Evolutionary conservation across 2,113 vertebrate species (phyloP).

Genomic region (Megaceryle maxima): DNA sequence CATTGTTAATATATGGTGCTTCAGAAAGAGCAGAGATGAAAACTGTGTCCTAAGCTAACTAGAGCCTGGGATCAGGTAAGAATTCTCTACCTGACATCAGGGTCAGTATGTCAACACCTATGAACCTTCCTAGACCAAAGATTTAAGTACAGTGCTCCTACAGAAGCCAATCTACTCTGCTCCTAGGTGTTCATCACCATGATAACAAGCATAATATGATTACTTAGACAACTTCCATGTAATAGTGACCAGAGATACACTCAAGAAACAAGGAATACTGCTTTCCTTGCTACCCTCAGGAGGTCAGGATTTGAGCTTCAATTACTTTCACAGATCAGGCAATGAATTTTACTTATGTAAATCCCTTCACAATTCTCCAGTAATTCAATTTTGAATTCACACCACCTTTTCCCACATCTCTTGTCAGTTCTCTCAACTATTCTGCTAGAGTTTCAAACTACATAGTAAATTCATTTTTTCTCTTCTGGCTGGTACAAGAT

Average conservation of each 20-base stretch:
- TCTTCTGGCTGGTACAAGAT: background rate
- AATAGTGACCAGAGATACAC: background rate
- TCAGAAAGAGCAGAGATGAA: background rate
- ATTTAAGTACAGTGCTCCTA: background rate
- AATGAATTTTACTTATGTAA: constrained; percentile 34
- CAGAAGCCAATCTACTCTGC: background rate
- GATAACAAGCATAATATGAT: background rate
- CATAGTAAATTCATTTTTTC: background rate
- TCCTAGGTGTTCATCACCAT: background rate
- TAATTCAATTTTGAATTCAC: constrained; percentile 28
- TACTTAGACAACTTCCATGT: background rate
- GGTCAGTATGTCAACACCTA: background rate
- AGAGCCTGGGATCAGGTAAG: background rate
- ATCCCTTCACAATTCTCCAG: background rate
- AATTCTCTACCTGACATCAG: background rate
- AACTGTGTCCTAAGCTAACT: background rate
- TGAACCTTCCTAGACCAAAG: background rate
- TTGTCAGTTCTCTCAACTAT: background rate
- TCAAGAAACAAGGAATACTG: constrained; percentile 26
- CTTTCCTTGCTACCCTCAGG: background rate
- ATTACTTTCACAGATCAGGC: constrained; percentile 1
- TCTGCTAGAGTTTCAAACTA: background rate
- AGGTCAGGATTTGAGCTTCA: constrained; percentile 33
- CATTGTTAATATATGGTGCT: background rate
- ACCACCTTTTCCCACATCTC: background rate